Conservation (phyloP, 2,797 vertebrate species). For the Amniataba percoides region DNA sequence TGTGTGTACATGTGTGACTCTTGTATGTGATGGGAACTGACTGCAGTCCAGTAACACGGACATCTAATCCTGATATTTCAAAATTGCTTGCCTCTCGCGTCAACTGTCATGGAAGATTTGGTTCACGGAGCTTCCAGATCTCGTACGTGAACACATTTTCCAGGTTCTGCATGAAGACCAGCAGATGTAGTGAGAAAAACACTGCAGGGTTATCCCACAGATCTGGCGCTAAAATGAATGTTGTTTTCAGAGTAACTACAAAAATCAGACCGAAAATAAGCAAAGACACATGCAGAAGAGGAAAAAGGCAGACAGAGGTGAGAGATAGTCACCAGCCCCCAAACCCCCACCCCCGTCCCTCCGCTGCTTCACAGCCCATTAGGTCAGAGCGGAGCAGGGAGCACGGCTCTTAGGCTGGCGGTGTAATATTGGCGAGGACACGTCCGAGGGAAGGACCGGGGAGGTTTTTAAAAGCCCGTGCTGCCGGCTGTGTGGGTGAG, state of each 20-base stretch:
- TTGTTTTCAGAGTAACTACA: background rate
- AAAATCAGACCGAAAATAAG: slow-evolving; percentile 11
- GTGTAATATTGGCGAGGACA: slow-evolving; percentile 62
- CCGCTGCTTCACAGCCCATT: slow-evolving; percentile 67
- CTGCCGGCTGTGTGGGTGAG: slow-evolving; percentile 58
- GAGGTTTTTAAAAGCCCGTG: slow-evolving; percentile 76
- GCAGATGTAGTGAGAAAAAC: background rate
- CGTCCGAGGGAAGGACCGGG: slow-evolving; percentile 45
- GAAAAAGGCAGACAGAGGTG: slow-evolving; percentile 29
- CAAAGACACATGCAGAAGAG: background rate
- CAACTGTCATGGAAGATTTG: background rate
- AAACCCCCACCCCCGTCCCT: background rate
- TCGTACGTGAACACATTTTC: background rate
- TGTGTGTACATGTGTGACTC: background rate
- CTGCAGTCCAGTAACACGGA: background rate
- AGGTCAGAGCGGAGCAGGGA: slow-evolving; percentile 65
- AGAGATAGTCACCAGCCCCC: slow-evolving; percentile 6
- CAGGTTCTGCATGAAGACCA: background rate
- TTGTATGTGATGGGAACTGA: background rate
- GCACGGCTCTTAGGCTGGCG: slow-evolving; percentile 53
- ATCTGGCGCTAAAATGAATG: background rate
- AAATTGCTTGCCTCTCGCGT: background rate
- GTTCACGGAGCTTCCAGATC: background rate
- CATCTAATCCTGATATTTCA: background rate
- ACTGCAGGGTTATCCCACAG: background rate